These are phyloP conservation scores for Malurus leucopterus DNA, from an alignment of 2,797 vertebrate genomes.

Conservation along the genomic window DNA sequence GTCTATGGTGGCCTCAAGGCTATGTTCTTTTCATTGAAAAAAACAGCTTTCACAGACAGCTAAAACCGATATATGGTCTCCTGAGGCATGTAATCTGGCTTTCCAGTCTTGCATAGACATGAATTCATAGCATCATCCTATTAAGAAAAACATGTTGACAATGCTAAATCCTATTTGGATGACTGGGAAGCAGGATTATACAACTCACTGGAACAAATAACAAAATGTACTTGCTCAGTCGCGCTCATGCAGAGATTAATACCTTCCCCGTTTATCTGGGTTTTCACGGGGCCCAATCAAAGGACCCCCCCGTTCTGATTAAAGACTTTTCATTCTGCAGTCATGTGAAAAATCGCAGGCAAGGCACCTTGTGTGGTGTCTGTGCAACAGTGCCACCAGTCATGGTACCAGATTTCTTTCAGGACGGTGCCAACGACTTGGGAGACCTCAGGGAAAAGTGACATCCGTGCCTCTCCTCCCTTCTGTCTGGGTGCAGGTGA, in stretches of 20 bases:
- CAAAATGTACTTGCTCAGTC: slow-evolving; percentile 37
- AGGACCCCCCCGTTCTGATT: neutral
- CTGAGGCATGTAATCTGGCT: slow-evolving; percentile 22
- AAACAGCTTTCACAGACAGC: neutral
- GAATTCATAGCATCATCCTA: slow-evolving; percentile 38
- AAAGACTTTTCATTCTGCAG: neutral
- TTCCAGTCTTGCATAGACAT: slow-evolving; percentile 24
- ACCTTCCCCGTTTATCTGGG: neutral
- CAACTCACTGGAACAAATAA: slow-evolving; percentile 53
- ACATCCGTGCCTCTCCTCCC: fast-evolving
- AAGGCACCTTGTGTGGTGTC: neutral
- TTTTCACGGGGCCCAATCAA: neutral
- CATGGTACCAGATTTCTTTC: neutral
- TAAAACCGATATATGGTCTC: neutral
- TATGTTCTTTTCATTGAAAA: neutral
- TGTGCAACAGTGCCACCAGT: neutral
- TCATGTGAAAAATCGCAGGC: neutral
- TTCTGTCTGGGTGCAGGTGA: neutral
- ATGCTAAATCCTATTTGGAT: slow-evolving; percentile 57
- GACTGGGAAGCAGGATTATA: slow-evolving; percentile 53
- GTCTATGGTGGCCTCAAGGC: neutral
- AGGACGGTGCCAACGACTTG: neutral
- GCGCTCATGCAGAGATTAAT: slow-evolving; percentile 20
- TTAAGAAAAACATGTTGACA: slow-evolving; percentile 52
- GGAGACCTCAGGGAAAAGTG: neutral